phyloP scores from a whole-genome alignment of 2,113 vertebrate genomes.

The Helogale parvula region DNA sequence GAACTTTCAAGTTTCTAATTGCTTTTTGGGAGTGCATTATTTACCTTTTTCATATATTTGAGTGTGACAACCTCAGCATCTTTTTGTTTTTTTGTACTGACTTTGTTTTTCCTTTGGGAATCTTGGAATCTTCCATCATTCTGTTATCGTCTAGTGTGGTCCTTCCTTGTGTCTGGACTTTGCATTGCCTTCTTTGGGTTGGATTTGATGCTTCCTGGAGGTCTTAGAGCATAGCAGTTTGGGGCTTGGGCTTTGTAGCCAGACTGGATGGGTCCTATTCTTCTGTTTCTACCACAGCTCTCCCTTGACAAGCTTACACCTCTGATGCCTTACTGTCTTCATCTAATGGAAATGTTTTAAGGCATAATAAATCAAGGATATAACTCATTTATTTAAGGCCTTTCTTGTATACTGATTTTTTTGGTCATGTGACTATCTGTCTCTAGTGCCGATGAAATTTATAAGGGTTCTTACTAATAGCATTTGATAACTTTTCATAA shows the following conservation, averaged over 20 bases:
- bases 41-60: neutral
- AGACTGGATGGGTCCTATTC: neutral
- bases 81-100: neutral
- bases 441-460: neutral
- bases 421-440: slow-evolving; percentile 15
- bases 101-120: neutral
- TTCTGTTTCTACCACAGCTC: neutral
- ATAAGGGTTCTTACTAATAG: neutral
- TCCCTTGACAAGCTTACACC: neutral
- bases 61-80: neutral
- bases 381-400: neutral
- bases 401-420: neutral
- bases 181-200: neutral
- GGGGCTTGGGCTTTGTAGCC: neutral
- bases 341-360: neutral
- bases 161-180: neutral
- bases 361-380: neutral
- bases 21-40: neutral
- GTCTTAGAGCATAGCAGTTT: neutral
- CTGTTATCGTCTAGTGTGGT: neutral
- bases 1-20: neutral
- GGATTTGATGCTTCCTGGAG: neutral
- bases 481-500: neutral
- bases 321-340: neutral
- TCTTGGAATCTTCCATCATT: neutral